phyloP scores from a whole-genome alignment of 2,113 vertebrate species.

The Upupa epops region DNA sequence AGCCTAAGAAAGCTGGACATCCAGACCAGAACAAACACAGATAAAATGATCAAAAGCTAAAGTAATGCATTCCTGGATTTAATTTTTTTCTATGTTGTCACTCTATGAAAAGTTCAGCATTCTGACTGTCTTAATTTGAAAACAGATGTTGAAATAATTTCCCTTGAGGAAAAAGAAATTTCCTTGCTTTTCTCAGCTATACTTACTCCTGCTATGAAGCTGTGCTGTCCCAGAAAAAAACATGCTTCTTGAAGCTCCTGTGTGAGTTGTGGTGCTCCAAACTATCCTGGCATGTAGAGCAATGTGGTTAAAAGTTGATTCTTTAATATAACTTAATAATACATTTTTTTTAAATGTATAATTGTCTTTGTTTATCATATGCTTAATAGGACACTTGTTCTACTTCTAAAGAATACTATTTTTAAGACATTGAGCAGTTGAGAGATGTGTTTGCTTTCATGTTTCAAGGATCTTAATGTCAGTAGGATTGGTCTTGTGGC shows the following conservation, averaged over 20 bases:
- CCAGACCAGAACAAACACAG: not conserved
- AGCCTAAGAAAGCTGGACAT: not conserved
- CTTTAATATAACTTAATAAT: not conserved
- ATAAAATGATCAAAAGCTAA: not conserved
- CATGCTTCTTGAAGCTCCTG: not conserved
- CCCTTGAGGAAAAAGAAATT: not conserved
- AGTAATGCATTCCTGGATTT: not conserved
- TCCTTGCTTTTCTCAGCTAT: constrained; percentile 26
- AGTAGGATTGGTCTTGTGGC: not conserved
- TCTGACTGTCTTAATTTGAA: constrained; percentile 49
- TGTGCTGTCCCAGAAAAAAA: not conserved
- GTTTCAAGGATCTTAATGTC: not conserved
- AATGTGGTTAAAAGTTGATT: not conserved
- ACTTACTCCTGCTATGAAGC: constrained; percentile 11
- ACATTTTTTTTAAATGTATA: not conserved
- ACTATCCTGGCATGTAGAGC: not conserved
- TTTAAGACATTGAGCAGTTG: not conserved
- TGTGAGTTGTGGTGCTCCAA: constrained; percentile 1
- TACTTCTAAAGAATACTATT: not conserved
- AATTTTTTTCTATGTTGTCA: not conserved
- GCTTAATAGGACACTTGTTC: not conserved
- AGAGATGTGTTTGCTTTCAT: not conserved
- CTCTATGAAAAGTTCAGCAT: not conserved
- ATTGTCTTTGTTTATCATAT: not conserved
- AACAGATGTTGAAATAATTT: constrained; percentile 57